Base-by-base conservation (phyloP, 2,888 invertebrate genomes). In the Ennomos fuscantarius region DNA sequence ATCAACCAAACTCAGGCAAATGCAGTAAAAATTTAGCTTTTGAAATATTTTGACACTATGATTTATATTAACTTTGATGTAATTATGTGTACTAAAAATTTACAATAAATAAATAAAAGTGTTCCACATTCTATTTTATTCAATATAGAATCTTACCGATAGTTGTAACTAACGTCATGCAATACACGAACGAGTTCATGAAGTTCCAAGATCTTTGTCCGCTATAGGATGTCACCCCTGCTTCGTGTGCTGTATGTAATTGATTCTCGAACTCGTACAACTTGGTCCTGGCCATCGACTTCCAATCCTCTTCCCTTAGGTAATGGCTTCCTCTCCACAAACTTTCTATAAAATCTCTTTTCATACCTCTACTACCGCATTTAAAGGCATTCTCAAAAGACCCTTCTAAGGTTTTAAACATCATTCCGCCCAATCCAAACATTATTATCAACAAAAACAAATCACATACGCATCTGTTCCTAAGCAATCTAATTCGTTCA, bases 121-220 rank as follows among this genome's bases (percentile, higher is more conserved):
- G 3, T 1, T 15, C 3, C 6, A 24, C 6, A 3, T 24, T 24
- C n/a, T n/a, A n/a, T 24, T 24, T 33, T 43, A 33, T 34, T 9
- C 32, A 43, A 34, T 9, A 47, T 15, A n/a, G 49, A 54, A 53
- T 78, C 94, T 95, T 95, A 97, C 98, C 98, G 89, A 98, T 97
- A 44, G 97, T 97, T 50, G 97, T 96, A 75, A 97, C 93, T 73
- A 98, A 94, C 67, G 97, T 97, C 87, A 97, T 91, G 81, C 96
- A 96, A 88, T 96, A 98, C 60, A 97, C 94, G 67, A 97, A 94
- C 13, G 96, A 96, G 81, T 97, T 97, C 82, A 97, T 93, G 82
- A 97, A 97, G 75, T 95, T 97, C 97, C 97, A 98, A 13, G 96
- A 95, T 77, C 95, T 95, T 78, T 96, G 95, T 1, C 97, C 97